These are phyloP conservation scores for Apus apus DNA, from an alignment of 2,113 vertebrate genomes.

Conservation along the genomic window DNA sequence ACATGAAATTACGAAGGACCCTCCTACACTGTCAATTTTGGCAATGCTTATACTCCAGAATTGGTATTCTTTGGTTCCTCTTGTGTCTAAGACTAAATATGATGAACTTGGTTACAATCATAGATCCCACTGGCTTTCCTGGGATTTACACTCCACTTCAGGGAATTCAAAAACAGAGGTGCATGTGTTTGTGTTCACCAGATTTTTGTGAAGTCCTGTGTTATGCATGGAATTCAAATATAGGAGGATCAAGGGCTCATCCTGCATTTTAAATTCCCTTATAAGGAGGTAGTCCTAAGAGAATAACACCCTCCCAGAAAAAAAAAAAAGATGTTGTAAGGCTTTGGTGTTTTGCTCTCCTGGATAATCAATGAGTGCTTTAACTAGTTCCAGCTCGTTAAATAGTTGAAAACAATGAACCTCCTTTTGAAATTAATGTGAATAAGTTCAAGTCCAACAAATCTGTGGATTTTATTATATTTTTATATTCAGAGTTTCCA, in stretches of 20 bases:
- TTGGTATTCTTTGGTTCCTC: neutral
- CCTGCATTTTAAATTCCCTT: neutral
- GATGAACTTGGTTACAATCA: neutral
- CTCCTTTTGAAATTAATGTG: neutral
- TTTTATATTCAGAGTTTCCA: neutral
- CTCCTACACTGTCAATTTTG: neutral
- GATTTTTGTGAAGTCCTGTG: neutral
- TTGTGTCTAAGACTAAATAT: neutral
- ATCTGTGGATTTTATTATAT: neutral
- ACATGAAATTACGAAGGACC: neutral
- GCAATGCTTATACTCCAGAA: neutral
- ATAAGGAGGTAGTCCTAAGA: neutral
- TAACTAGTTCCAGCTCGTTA: neutral
- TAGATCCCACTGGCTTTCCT: neutral
- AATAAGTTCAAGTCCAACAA: neutral
- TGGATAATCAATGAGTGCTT: neutral
- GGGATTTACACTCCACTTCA: neutral
- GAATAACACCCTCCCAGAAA: too few relatives aligned
- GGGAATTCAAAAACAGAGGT: neutral
- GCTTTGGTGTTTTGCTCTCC: neutral
- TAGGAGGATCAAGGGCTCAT: neutral
- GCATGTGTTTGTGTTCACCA: neutral
- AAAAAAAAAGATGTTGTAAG: neutral
- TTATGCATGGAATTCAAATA: neutral
- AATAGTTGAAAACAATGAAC: neutral